Conservation (phyloP, 2,113 vertebrate genomes). For the Astur gentilis region DNA sequence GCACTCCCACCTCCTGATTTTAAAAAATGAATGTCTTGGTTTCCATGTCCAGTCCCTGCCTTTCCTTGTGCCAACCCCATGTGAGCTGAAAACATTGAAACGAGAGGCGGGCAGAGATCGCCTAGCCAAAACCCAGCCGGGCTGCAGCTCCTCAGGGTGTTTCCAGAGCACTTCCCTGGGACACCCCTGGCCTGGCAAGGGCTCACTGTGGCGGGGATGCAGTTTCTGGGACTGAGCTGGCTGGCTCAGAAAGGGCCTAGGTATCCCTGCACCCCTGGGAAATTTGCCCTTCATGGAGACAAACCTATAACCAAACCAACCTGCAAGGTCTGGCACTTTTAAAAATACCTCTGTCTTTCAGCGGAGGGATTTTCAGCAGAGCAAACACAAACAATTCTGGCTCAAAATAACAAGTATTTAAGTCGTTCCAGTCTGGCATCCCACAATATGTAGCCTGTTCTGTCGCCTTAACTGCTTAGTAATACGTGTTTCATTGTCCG, state of each 20-base stretch:
- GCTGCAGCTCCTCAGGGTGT: rapidly evolving
- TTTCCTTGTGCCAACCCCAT: not conserved
- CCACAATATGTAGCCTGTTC: not conserved
- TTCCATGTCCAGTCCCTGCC: not conserved
- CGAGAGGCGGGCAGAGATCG: rapidly evolving
- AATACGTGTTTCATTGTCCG: not conserved
- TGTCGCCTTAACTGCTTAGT: not conserved
- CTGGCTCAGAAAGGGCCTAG: not conserved
- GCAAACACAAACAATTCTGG: not conserved
- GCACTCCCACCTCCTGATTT: not conserved
- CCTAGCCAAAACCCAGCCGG: not conserved
- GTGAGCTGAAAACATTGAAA: not conserved
- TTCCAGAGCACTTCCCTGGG: not conserved
- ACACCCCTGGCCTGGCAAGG: not conserved
- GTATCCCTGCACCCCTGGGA: not conserved
- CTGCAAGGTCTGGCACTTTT: not conserved
- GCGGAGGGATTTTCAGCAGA: not conserved
- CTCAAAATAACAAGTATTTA: not conserved
- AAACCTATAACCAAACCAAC: not conserved
- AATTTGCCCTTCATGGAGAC: not conserved
- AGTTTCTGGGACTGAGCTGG: not conserved
- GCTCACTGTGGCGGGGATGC: not conserved
- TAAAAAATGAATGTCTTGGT: rapidly evolving
- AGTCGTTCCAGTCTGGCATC: not conserved
- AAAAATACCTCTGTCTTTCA: not conserved